These are phyloP conservation scores for Oryzias javanicus DNA, from an alignment of 2,113 vertebrate genomes.

Conservation along the genomic window DNA sequence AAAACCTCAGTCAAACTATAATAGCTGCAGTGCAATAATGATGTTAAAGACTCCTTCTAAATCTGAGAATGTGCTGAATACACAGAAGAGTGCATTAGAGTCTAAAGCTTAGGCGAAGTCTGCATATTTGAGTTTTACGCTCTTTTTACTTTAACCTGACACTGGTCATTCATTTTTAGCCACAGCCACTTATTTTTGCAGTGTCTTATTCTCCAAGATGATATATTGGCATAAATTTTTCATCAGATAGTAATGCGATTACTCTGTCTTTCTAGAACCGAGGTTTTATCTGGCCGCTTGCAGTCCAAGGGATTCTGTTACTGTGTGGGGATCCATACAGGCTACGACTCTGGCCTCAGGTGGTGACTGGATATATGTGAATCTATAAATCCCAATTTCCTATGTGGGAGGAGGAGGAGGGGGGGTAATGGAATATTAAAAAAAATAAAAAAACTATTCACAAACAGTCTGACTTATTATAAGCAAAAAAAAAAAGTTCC, in stretches of 20 bases:
- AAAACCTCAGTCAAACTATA: constrained; percentile 25
- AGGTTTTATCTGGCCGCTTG: constrained; percentile 71
- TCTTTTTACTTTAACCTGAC: constrained; percentile 68
- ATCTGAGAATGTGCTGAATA: constrained; percentile 65
- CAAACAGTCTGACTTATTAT: constrained; percentile 29
- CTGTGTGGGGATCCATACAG: constrained; percentile 70
- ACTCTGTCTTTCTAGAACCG: constrained; percentile 77
- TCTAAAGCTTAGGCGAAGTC: constrained; percentile 47
- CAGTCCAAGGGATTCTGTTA: constrained; percentile 78
- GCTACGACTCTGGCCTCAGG: constrained; percentile 61
- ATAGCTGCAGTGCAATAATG: constrained; percentile 26
- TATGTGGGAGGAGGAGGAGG: constrained; percentile 52
- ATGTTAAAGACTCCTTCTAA: constrained; percentile 50
- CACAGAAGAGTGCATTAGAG: constrained; percentile 58
- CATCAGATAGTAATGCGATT: constrained; percentile 83
- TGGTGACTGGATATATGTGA: constrained; percentile 65
- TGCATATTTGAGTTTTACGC: constrained; percentile 63
- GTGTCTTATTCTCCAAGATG: constrained; percentile 78
- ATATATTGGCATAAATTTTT: constrained; percentile 84
- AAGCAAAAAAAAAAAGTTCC: too few relatives aligned
- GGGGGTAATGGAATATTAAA: constrained; percentile 14
- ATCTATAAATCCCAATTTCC: constrained; percentile 64
- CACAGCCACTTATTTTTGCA: constrained; percentile 71
- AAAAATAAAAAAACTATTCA: constrained; percentile 25
- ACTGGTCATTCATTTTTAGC: constrained; percentile 79